Conservation (phyloP, 2,113 vertebrate species). For the Plecotus auritus region DNA sequence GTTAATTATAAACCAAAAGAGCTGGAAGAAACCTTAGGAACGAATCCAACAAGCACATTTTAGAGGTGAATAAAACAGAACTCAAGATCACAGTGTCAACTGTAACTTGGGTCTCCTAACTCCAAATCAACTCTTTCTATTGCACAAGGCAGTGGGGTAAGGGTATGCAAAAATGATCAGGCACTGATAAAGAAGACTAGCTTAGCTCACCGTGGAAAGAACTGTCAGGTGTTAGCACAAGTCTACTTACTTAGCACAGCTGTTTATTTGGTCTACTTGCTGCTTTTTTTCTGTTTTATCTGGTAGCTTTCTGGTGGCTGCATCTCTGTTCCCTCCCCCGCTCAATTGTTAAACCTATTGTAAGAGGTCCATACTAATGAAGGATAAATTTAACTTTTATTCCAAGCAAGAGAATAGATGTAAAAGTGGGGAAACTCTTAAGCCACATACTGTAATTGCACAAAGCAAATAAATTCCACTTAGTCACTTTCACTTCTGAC, state of each 20-base stretch:
- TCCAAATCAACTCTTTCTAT: background rate
- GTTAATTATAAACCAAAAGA: background rate
- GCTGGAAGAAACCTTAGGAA: background rate
- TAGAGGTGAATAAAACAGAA: background rate
- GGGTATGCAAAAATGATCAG: background rate
- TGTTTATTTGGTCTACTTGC: background rate
- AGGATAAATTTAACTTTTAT: background rate
- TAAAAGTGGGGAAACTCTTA: background rate
- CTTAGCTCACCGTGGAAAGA: background rate
- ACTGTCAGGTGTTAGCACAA: background rate
- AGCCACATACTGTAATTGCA: background rate
- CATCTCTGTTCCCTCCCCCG: background rate
- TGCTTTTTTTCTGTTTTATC: background rate
- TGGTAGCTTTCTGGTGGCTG: background rate
- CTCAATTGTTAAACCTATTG: background rate
- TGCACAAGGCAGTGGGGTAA: background rate
- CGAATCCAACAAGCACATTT: background rate
- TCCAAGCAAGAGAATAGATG: background rate
- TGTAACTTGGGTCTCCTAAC: background rate
- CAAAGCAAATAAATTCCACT: background rate
- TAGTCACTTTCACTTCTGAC: background rate
- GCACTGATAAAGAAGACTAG: background rate
- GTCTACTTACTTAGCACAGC: background rate
- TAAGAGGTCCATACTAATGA: background rate
- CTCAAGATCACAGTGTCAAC: background rate